Evolutionary conservation across 1,140 invertebrate species (phyloP), one percentile per base, ranked within the genome.

Genomic region (Portunus trituberculatus): DNA sequence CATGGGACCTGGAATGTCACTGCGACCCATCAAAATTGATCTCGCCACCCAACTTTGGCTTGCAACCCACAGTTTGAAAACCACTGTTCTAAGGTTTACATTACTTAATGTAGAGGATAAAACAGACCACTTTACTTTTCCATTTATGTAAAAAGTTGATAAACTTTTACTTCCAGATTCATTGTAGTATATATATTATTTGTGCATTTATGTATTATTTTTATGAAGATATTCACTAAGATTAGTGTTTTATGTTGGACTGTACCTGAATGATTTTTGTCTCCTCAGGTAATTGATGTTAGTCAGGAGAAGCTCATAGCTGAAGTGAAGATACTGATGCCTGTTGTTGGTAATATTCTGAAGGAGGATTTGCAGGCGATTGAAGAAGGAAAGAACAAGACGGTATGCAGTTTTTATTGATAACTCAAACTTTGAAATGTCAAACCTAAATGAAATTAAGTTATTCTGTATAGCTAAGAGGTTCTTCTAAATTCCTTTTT

Each of bases 271-370:
- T 88, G 2, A 88, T 88, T 88, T 46, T 31, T 88, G 6, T 59
- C 59, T 28, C 87, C 90, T 0, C 86, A 94, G 93, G 93, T 94
- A 0, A 59, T 94, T 45, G 89, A 94, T 94, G 93, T 94, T 32
- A 94, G 86, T 39, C 84, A 83, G 59, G 93, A 94, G 31, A 90
- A 94, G 45, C 59, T 94, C 2, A 20, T 76, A 25, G 93, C 93
- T 14, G 93, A 89, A 39, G 59, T 94, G 25, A 90, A 94, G 31
- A 45, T 89, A 12, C 31, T 67, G 31, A 76, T 76, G 4, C 31
- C 87, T 20, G 87, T 89, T 52, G 16, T 32, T 8, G 31, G 39
- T 28, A n/a, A 90, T 46, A 52, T 94, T 6, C 31, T 87, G 20
- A 76, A 89, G 12, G 82, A 84, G 20, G 91, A 93, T 28, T 25